These are phyloP conservation scores for Philaethria dido DNA, from an alignment of 2,888 invertebrate genomes.

Conservation along the genomic window DNA sequence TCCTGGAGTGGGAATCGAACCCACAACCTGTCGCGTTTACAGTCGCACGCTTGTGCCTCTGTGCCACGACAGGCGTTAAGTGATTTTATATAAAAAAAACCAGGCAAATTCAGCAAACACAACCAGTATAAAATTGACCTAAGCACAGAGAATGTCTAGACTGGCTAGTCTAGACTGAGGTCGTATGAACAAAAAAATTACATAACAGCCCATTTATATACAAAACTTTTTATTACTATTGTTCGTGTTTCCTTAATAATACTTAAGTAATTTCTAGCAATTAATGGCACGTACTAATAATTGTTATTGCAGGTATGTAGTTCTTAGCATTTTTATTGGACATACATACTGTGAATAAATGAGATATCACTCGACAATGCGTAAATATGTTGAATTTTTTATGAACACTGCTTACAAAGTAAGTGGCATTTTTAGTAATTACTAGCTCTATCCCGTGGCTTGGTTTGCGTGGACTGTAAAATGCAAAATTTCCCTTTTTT, in stretches of 20 bases:
- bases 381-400: slow-evolving; percentile 6
- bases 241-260: slow-evolving; percentile 25
- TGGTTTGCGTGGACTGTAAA: too few relatives aligned
- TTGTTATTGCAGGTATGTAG: slow-evolving; percentile 24
- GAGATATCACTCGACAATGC: slow-evolving; percentile 5
- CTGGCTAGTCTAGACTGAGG: slow-evolving; percentile 12
- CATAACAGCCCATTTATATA: slow-evolving; percentile 19
- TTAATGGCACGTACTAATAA: slow-evolving; percentile 36
- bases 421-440: neutral
- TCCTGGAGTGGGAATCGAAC: too few relatives aligned
- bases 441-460: too few relatives aligned
- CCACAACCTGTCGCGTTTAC: too few relatives aligned
- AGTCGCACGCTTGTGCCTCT: too few relatives aligned
- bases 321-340: slow-evolving; percentile 25
- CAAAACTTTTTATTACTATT: slow-evolving; percentile 16
- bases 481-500: too few relatives aligned
- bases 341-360: slow-evolving; percentile 20
- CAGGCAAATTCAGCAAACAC: neutral
- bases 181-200: slow-evolving; percentile 3
- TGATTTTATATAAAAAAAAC: neutral
- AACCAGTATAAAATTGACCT: neutral
- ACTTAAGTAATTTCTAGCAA: slow-evolving; percentile 23
- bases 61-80: too few relatives aligned
- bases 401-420: neutral
- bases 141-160: neutral